Conservation (phyloP, 2,113 vertebrate genomes). For the Neogale vison region DNA sequence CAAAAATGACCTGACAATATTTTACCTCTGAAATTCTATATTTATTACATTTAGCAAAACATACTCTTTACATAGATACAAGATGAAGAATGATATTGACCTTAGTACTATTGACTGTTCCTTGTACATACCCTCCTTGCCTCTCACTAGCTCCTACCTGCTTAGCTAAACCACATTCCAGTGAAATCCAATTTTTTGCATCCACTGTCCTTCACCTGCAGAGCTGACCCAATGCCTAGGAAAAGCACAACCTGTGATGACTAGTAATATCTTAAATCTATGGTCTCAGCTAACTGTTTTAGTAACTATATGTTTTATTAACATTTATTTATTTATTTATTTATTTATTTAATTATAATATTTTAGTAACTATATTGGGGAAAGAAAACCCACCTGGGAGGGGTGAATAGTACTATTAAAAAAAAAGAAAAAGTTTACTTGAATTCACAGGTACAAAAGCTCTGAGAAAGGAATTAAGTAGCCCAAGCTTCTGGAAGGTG, state of each 20-base stretch:
- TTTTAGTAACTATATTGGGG: too few relatives aligned
- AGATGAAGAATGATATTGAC: neutral
- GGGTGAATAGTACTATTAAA: neutral
- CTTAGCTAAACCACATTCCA: neutral
- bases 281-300: neutral
- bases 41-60: neutral
- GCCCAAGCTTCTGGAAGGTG: neutral
- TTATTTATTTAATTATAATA: too few relatives aligned
- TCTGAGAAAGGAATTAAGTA: conserved; percentile 23
- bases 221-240: neutral
- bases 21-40: conserved; percentile 6
- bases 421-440: neutral
- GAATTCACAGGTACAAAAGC: neutral
- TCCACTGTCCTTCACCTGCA: neutral
- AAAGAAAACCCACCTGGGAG: neutral
- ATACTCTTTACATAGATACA: neutral
- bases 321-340: too few relatives aligned
- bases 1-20: neutral
- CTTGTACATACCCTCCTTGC: neutral
- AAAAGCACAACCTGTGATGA: neutral
- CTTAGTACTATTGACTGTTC: neutral
- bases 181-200: neutral
- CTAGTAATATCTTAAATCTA: neutral
- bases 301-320: neutral
- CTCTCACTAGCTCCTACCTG: neutral